Evolutionary conservation across 1,140 invertebrate species (phyloP).

Genomic region (Diorhabda sublineata): DNA sequence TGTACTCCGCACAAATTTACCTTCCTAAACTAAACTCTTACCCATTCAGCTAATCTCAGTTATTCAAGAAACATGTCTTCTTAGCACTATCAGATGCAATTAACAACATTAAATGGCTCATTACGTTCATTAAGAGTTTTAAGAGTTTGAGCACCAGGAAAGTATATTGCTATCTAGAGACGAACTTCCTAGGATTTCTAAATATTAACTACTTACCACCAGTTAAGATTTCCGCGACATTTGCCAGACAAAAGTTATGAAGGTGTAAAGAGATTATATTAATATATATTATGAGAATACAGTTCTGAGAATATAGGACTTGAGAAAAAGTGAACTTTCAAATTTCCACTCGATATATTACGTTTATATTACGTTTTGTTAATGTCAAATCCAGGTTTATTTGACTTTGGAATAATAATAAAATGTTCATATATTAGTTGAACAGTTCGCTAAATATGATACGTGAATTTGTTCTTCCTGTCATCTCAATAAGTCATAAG

Average conservation of each 20-base stretch:
- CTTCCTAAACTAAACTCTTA: conserved; percentile 19
- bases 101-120: conserved; percentile 17
- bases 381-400: too few relatives aligned
- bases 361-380: too few relatives aligned
- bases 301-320: too few relatives aligned
- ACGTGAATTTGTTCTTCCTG: too few relatives aligned
- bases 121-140: conserved; percentile 21
- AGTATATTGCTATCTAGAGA: conserved; percentile 14
- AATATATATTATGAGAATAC: not conserved
- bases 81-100: conserved; percentile 16
- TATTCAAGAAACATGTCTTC: conserved; percentile 20
- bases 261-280: not conserved
- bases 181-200: not conserved
- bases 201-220: conserved; percentile 2
- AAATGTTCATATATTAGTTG: too few relatives aligned
- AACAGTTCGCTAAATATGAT: too few relatives aligned
- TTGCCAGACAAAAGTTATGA: not conserved
- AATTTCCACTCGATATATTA: too few relatives aligned
- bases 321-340: too few relatives aligned
- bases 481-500: too few relatives aligned
- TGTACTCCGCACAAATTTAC: conserved; percentile 19
- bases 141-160: conserved; percentile 11
- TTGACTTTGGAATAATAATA: too few relatives aligned
- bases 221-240: not conserved
- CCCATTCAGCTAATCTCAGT: conserved; percentile 15